Conservation (phyloP, 92 coral and sea anemone species). For the Montipora capitata region DNA sequence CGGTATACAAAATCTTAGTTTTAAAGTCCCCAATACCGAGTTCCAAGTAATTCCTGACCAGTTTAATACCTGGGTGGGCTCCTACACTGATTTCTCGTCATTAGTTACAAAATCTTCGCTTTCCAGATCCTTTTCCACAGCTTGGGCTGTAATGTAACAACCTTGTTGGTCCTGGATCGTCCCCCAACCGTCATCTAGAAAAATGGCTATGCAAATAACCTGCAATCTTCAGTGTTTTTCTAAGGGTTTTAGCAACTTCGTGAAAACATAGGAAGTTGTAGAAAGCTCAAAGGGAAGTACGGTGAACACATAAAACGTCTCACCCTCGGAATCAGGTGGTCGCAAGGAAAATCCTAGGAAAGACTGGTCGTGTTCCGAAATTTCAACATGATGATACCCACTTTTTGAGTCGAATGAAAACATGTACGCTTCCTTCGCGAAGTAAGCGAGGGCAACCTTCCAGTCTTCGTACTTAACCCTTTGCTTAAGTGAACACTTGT, state of each 20-base stretch:
- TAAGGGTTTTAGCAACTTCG: background rate
- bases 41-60: conserved; percentile 64
- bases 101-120: background rate
- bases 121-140: conserved; percentile 7
- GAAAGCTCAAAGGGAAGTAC: conserved; percentile 26
- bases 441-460: no score
- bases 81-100: conserved; percentile 33
- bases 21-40: conserved; percentile 43
- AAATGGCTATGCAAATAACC: no score
- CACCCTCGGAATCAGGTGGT: no score
- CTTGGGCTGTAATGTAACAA: conserved; percentile 42
- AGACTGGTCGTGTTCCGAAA: no score
- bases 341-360: no score
- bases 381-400: no score
- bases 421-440: conserved; percentile 25
- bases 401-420: background rate
- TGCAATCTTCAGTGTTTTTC: no score
- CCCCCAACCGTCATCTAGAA: no score
- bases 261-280: conserved; percentile 53
- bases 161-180: conserved; percentile 25
- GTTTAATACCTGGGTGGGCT: conserved; percentile 45
- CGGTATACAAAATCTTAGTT: conserved; percentile 32
- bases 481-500: no score
- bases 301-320: no score
- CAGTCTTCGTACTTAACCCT: no score